A percentile compares a stretch with the other conserved stretches of the same genome.
Conservation (phyloP, 2,113 vertebrate species). For the Gambusia affinis region DNA sequence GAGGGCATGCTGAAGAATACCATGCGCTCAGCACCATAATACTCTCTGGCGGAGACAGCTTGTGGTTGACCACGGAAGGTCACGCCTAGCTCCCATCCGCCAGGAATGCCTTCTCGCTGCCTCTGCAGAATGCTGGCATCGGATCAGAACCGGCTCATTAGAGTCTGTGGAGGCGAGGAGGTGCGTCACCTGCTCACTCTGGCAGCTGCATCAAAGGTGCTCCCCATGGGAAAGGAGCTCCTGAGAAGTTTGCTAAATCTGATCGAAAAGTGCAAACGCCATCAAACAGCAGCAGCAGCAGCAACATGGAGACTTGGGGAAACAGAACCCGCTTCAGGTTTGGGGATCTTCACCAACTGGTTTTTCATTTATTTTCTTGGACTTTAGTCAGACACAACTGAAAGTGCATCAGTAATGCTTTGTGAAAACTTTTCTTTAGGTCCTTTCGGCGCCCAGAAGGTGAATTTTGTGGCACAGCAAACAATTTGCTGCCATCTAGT, state of each 20-base stretch:
- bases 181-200: constrained; percentile 63
- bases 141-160: constrained; percentile 44
- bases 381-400: background rate
- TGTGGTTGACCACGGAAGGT: constrained; percentile 55
- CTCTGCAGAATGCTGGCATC: constrained; percentile 59
- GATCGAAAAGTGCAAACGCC: background rate
- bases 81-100: constrained; percentile 53
- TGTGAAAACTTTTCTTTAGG: background rate
- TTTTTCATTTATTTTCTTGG: background rate
- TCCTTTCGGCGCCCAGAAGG: background rate
- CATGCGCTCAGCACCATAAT: constrained; percentile 45
- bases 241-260: background rate
- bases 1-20: constrained; percentile 55
- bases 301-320: background rate
- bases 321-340: background rate
- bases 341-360: background rate
- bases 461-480: background rate
- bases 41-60: constrained; percentile 59
- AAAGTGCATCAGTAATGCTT: background rate
- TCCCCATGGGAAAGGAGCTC: background rate
- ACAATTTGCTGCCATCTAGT: constrained; percentile 75
- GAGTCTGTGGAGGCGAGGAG: constrained; percentile 36
- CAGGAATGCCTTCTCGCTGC: constrained; percentile 60
- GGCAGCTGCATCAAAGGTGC: constrained; percentile 66
- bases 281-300: background rate